Base-by-base conservation (phyloP, 2,797 vertebrate genomes). In the Eidolon dupreanum region DNA sequence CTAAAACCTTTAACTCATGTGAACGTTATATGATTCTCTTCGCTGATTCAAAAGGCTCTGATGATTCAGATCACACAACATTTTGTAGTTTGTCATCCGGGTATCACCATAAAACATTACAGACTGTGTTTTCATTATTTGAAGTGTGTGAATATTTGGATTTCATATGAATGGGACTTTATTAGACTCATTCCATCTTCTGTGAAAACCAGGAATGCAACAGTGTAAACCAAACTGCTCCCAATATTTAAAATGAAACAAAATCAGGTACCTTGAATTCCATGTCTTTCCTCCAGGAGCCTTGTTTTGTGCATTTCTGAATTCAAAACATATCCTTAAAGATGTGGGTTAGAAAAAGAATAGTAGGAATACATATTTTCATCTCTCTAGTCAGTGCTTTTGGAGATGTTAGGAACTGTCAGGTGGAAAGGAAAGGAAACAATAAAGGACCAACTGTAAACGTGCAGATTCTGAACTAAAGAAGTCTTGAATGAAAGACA, bases 391-490 rank as follows among this genome's bases (percentile, higher is more conserved):
- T 61, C 9, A 24, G 78, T 22, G 36, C 79, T 70, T 74, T 85
- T 59, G 26, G 78, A 77, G 92, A 41, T 46, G 31, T 6, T 87
- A 87, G 81, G 43, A 91, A 43, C 28, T 59, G 57, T 85, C 93
- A 70, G 22, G 68, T 6, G 19, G 65, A 57, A 97, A 86, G 55
- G 57, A 86, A 90, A 97, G 84, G 28, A 81, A 73, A 66, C 36
- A 63, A 6, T 12, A 41, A 33, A 84, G 85, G 57, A 24, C 33
- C 8, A 19, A n/a, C n/a, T 20, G 3, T 88, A 17, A 86, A 68
- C 41, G 11, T 15, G 65, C 43, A 70, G 90, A 81, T 61, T 33
- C 73, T 46, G 38, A 88, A 65, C 77, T 41, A 41, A 83, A 88
- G 46, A 66, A 88, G n/a, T 51, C 66, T 70, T 61, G 33, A 90